Base-by-base conservation (phyloP, 2,888 invertebrate species). In the Bimastos eiseni region DNA sequence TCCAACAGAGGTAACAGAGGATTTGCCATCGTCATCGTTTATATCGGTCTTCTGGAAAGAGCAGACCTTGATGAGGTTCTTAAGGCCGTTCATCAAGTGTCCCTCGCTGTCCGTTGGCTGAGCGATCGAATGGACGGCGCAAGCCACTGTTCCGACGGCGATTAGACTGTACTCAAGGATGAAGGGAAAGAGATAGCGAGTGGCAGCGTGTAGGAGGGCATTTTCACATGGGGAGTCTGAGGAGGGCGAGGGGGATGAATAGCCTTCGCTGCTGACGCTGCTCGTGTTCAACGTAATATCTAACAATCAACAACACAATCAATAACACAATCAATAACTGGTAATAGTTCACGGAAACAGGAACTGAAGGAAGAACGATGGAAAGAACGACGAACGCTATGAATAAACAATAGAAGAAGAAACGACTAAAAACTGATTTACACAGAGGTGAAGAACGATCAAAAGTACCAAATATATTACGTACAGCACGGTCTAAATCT, bases 91-190 rank as follows among this genome's bases (percentile, higher is more conserved):
- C 13, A 83, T 17, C 83, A 84, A 30, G 90, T 90, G 49, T 38
- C 90, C 37, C n/a, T 89, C 41, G 41, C 44, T 37, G 55, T 55
- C 86, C 33, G 41, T 90, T 36, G 90, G 36, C 21, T 89, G 83
- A 11, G 86, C 37, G 70, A 86, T 88, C 41, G 70, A 88, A 15
- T 89, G 83, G 8, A 91, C 13, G 83, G 90, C 41, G 37, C 70
- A 91, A 95, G 98, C 98, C 90, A 98, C 96, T 92, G 99, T 96
- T 41, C 98, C 98, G 0, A 98, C 98, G 94, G 98, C 98, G 90
- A 99, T 98, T 90, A 99, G 96, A 89, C 98, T 98, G 95, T 98
- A 99, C 95, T 99, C 98, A 92, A 99, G 98, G 89, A 97, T 97
- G 95, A 98, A 98, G 0, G 99, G 98, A 93, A 98, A 98, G 83